A percentile compares a stretch with the other conserved stretches of the same genome.
Conservation (phyloP, 1,140 invertebrate species). For the Atta texana region DNA sequence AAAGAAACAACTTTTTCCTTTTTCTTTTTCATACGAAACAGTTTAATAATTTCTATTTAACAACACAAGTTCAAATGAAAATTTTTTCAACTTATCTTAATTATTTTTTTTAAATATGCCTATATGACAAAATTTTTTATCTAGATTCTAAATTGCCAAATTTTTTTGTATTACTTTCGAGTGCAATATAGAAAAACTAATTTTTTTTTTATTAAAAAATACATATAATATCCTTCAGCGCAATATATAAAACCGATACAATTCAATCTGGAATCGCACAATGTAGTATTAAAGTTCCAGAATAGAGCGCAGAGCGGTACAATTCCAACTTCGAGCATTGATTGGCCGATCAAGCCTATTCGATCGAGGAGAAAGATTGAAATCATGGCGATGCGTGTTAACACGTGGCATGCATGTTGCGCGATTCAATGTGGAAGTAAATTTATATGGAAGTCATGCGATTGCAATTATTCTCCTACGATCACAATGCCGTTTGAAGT, state of each 20-base stretch:
- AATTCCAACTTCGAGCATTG: constrained; percentile 49
- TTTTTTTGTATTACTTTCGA: no score
- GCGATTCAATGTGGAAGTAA: constrained; percentile 48
- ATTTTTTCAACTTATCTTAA: no score
- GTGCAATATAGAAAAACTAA: no score
- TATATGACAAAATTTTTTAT: no score
- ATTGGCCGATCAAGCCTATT: constrained; percentile 62
- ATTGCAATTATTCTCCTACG: constrained; percentile 50
- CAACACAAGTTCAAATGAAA: no score
- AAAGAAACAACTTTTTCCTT: no score
- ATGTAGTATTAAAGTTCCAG: not conserved
- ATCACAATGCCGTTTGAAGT: constrained; percentile 42
- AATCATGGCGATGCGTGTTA: constrained; percentile 72
- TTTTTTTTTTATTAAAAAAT: no score
- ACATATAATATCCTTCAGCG: no score
- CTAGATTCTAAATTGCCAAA: no score
- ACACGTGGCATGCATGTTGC: constrained; percentile 60
- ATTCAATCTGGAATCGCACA: constrained; percentile 11
- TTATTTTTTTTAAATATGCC: no score
- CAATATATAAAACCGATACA: not conserved
- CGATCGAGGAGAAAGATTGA: constrained; percentile 70
- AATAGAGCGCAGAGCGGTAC: constrained; percentile 12
- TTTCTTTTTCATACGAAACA: no score
- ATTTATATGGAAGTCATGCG: constrained; percentile 70
- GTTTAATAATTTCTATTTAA: no score